Evolutionary conservation across 2,113 vertebrate species (phyloP).

Genomic region (Oplegnathus fasciatus): DNA sequence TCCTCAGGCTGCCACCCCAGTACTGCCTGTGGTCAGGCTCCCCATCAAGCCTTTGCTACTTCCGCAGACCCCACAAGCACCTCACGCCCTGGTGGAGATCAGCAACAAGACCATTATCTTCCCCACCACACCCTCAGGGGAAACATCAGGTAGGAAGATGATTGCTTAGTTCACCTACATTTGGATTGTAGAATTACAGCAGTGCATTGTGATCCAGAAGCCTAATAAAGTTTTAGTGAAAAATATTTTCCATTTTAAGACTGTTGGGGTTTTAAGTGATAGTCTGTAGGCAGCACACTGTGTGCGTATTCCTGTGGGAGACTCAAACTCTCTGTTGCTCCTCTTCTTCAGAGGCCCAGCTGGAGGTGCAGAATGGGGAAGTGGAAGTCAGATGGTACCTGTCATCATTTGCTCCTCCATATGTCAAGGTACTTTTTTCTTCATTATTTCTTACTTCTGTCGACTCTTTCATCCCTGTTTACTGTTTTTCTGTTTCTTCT

Average conservation of each 20-base stretch:
- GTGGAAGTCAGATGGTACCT: slow-evolving; percentile 91
- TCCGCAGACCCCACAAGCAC: slow-evolving; percentile 14
- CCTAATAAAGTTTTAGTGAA: neutral
- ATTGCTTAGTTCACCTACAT: neutral
- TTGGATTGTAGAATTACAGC: neutral
- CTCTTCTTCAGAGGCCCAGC: slow-evolving; percentile 80
- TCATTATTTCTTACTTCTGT: slow-evolving; percentile 17
- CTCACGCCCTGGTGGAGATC: slow-evolving; percentile 85
- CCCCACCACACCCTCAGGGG: slow-evolving; percentile 86
- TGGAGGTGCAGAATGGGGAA: slow-evolving; percentile 91
- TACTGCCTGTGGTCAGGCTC: slow-evolving; percentile 76
- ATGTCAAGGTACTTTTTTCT: slow-evolving; percentile 89
- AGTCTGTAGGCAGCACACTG: neutral
- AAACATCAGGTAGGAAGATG: slow-evolving; percentile 88
- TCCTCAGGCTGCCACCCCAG: slow-evolving; percentile 80
- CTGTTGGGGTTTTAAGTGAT: neutral
- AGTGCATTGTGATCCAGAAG: neutral
- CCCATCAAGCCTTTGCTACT: slow-evolving; percentile 57
- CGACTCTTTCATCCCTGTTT: neutral
- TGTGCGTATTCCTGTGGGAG: slow-evolving; percentile 13
- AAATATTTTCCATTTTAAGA: neutral
- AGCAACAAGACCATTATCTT: slow-evolving; percentile 89
- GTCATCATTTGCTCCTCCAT: slow-evolving; percentile 93
- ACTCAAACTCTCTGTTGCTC: slow-evolving; percentile 31
- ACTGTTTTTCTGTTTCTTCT: neutral